Percentiles rank a stretch among this genome's conserved stretches.
phyloP scores from a whole-genome alignment of 2,113 vertebrate genomes.

The Rhinoderma darwinii region DNA sequence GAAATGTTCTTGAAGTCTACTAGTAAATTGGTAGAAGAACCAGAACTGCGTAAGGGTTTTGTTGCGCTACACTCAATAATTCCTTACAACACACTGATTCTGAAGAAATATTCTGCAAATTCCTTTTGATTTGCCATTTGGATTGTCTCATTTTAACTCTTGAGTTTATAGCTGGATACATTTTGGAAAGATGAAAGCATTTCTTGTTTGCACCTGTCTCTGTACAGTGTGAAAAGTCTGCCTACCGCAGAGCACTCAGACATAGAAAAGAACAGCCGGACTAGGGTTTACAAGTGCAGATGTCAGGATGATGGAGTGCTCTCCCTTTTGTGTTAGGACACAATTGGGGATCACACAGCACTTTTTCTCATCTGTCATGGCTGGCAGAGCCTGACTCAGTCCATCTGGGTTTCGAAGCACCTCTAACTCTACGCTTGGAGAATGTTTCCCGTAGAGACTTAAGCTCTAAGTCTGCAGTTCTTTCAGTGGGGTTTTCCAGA shows the following conservation, averaged over 20 bases:
- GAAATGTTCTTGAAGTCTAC: neutral
- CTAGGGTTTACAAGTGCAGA: constrained; percentile 34
- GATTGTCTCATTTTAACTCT: neutral
- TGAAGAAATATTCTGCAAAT: neutral
- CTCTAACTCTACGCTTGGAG: constrained; percentile 31
- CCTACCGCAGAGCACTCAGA: constrained; percentile 14
- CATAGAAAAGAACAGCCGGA: constrained; percentile 40
- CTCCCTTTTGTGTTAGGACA: constrained; percentile 45
- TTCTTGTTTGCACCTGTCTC: constrained; percentile 48
- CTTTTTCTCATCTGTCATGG: constrained; percentile 47
- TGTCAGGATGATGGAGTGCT: constrained; percentile 51
- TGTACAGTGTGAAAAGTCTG: constrained; percentile 17
- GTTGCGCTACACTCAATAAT: neutral
- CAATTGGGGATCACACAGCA: constrained; percentile 42
- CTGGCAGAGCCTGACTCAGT: constrained; percentile 25
- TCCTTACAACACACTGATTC: neutral
- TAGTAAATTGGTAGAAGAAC: neutral
- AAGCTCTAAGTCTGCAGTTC: neutral
- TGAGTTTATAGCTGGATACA: neutral
- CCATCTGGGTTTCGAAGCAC: constrained; percentile 51
- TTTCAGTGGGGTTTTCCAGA: constrained; percentile 29
- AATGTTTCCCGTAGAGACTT: constrained; percentile 40
- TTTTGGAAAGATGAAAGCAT: constrained; percentile 8
- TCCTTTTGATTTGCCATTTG: neutral
- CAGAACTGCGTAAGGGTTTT: neutral